Evolutionary conservation across 2,888 invertebrate species (phyloP).

Genomic region (Tetranychus truncatus): DNA sequence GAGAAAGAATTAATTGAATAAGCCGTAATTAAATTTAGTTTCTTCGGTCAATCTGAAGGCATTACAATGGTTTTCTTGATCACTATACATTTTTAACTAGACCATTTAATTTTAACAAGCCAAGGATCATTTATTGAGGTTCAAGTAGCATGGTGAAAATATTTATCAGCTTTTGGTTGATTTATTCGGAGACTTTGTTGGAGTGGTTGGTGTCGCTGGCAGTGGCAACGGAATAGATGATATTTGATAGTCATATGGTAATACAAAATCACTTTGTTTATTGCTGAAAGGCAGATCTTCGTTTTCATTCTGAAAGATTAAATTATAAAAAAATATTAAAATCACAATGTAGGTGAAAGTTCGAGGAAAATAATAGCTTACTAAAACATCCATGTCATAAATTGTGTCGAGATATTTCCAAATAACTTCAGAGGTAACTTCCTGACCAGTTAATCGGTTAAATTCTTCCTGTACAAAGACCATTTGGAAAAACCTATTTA

Average conservation of each 20-base stretch:
- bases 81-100: no score
- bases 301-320: background rate
- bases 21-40: no score
- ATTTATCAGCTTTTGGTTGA: background rate
- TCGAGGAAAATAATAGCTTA: background rate
- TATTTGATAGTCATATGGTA: constrained; percentile 32
- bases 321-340: background rate
- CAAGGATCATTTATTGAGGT: no score
- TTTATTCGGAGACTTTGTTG: background rate
- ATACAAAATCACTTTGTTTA: constrained; percentile 39
- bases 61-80: no score
- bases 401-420: constrained; percentile 14
- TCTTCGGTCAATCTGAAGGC: no score
- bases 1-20: no score
- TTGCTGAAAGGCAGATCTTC: background rate
- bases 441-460: background rate
- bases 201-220: background rate
- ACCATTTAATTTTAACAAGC: no score
- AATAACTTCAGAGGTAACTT: constrained; percentile 13
- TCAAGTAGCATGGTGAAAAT: no score
- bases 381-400: constrained; percentile 18
- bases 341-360: background rate
- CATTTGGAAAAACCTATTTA: constrained; percentile 17
- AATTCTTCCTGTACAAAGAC: constrained; percentile 13
- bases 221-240: no score